Conservation (phyloP, 2,113 vertebrate species). For the Sclerurus mexicanus region DNA sequence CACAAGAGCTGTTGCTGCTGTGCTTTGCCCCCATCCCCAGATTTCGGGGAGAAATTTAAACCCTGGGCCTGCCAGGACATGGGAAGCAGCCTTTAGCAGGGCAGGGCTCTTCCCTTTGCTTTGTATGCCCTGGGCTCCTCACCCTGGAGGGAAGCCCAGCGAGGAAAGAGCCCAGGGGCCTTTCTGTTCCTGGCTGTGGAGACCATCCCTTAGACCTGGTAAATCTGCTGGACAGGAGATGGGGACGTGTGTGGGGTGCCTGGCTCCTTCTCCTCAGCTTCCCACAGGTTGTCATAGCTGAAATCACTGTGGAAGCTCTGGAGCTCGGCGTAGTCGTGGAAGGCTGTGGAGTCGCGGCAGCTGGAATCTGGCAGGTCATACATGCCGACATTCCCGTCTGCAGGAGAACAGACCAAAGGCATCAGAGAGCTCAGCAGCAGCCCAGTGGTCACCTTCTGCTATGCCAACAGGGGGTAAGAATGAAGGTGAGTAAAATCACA, state of each 20-base stretch:
- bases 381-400: background rate
- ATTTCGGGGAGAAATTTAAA: background rate
- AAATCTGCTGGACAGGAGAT: background rate
- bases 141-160: background rate
- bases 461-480: background rate
- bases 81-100: background rate
- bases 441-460: background rate
- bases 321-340: conserved; percentile 66
- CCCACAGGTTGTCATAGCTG: conserved; percentile 65
- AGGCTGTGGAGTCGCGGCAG: background rate
- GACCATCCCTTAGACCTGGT: background rate
- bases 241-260: background rate
- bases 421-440: background rate
- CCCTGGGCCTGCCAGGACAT: background rate
- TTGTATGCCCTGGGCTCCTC: background rate
- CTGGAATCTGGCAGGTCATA: accelerated
- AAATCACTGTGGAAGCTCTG: conserved; percentile 65
- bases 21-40: background rate
- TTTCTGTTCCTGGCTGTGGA: background rate
- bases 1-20: background rate
- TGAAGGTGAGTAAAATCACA: background rate
- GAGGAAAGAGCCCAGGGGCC: background rate
- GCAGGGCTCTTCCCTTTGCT: background rate
- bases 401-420: background rate
- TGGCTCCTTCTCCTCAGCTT: conserved; percentile 21